Evolutionary conservation across 1,140 invertebrate genomes (phyloP).

Genomic region (Neuroterus valhalla): DNA sequence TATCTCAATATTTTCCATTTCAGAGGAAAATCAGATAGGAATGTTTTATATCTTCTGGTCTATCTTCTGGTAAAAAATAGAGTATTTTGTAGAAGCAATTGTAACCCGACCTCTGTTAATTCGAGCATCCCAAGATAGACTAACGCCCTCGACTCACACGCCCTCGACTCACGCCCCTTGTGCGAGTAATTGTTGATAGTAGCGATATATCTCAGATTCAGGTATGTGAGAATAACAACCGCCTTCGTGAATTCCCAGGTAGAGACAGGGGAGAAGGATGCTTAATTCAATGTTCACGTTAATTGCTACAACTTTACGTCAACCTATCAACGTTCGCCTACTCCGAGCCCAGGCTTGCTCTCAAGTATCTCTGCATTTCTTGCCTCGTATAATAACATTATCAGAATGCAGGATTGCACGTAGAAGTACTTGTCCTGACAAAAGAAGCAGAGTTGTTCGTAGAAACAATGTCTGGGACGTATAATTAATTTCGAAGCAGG

Average conservation of each 20-base stretch:
- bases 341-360: background rate
- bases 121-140: constrained; percentile 59
- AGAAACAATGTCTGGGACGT: too few species aligned
- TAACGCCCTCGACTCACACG: constrained; percentile 42
- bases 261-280: constrained; percentile 54
- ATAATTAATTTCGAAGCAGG: too few species aligned
- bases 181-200: constrained; percentile 66
- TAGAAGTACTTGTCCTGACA: too few species aligned
- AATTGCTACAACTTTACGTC: constrained; percentile 67
- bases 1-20: too few species aligned
- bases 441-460: too few species aligned
- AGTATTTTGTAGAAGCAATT: too few species aligned
- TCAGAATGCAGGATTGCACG: background rate
- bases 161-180: constrained; percentile 38
- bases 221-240: constrained; percentile 69
- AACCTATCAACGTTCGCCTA: constrained; percentile 46
- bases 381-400: background rate
- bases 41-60: too few species aligned
- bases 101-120: constrained; percentile 54
- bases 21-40: too few species aligned
- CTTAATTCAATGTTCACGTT: constrained; percentile 71
- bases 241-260: constrained; percentile 49
- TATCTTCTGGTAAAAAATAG: too few species aligned
- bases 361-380: constrained; percentile 1
- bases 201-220: constrained; percentile 65